Evolutionary conservation across 2,797 vertebrate genomes (phyloP).

Genomic region (Microctenopoma stevenorrisi): DNA sequence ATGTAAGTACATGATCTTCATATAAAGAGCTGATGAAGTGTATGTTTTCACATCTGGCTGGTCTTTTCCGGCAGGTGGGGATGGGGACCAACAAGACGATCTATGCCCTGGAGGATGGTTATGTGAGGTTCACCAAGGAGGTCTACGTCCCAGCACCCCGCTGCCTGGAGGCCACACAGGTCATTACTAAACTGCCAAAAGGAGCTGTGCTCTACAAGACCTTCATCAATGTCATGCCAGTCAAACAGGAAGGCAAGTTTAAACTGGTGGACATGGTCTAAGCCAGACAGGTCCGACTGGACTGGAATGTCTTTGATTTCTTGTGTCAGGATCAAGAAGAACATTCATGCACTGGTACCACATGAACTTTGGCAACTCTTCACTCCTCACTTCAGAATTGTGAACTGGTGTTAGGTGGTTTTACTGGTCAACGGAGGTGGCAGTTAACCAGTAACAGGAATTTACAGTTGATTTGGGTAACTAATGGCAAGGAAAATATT

Average conservation of each 20-base stretch:
- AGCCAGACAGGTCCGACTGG: constrained; percentile 43
- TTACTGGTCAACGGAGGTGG: not conserved
- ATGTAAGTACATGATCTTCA: constrained; percentile 80
- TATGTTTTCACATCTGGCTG: not conserved
- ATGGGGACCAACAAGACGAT: constrained; percentile 91
- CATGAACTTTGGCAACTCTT: not conserved
- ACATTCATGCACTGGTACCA: not conserved
- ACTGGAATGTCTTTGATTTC: not conserved
- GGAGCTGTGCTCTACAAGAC: constrained; percentile 94
- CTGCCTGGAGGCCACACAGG: constrained; percentile 72
- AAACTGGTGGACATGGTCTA: constrained; percentile 90
- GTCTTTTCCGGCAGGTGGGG: constrained; percentile 85
- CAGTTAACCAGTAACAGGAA: not conserved
- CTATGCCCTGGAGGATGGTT: constrained; percentile 92
- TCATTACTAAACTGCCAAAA: constrained; percentile 87
- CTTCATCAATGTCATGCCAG: constrained; percentile 90
- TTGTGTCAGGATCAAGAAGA: not conserved
- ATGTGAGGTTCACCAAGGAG: constrained; percentile 93
- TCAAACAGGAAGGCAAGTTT: constrained; percentile 88
- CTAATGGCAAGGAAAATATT: not conserved
- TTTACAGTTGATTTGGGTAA: not conserved
- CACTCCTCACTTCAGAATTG: not conserved
- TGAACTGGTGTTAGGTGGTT: not conserved
- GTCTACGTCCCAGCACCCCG: constrained; percentile 88
- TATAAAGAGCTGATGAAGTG: not conserved